Conservation (phyloP, 2,113 vertebrate genomes). For the Donacobius atricapilla region DNA sequence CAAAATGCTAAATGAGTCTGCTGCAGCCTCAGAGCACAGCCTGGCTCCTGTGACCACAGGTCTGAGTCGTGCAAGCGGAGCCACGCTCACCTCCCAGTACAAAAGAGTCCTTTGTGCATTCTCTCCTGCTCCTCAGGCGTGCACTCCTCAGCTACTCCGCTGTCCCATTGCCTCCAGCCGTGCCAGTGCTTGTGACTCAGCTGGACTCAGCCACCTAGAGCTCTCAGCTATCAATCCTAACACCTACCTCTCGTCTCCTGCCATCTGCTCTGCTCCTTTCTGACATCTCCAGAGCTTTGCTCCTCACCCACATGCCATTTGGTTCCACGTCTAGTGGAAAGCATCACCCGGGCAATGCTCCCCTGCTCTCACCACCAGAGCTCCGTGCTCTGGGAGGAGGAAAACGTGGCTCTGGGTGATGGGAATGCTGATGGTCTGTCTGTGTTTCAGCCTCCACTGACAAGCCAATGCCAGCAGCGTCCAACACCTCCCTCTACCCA, state of each 20-base stretch:
- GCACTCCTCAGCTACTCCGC: background rate
- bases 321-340: background rate
- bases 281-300: conserved; percentile 1
- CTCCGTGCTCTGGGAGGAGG: background rate
- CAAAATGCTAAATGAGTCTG: conserved; percentile 29
- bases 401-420: background rate
- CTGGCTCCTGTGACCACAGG: conserved; percentile 4
- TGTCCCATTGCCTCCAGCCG: background rate
- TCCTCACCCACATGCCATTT: conserved; percentile 18
- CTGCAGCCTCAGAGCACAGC: conserved; percentile 30
- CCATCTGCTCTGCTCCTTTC: background rate
- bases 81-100: background rate
- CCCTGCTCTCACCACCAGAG: background rate
- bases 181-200: background rate
- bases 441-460: background rate
- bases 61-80: background rate
- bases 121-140: background rate
- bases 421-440: background rate
- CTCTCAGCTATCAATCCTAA: background rate
- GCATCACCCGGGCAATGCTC: background rate
- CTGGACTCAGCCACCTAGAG: background rate
- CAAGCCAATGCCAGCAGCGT: background rate
- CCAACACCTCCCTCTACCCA: background rate
- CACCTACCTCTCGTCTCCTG: background rate
- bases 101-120: conserved; percentile 16